These are phyloP conservation scores for Chaenodraco wilsoni DNA, from an alignment of 2,797 vertebrate species.

Conservation along the genomic window DNA sequence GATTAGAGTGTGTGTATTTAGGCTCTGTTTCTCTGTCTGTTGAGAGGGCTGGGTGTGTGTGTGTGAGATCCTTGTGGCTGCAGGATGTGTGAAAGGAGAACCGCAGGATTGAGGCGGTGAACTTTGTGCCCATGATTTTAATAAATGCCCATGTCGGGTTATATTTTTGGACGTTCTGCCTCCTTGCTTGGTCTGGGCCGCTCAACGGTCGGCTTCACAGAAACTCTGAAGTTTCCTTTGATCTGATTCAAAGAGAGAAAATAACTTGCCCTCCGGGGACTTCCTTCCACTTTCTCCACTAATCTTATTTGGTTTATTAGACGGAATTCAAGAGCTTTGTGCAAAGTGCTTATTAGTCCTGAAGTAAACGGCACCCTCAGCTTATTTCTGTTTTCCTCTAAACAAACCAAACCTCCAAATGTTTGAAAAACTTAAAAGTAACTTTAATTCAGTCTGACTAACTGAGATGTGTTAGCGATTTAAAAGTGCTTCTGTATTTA, in stretches of 20 bases:
- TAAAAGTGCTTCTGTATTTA: constrained; percentile 3
- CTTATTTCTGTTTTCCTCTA: constrained; percentile 44
- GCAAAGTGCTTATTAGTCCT: constrained; percentile 70
- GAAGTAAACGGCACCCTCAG: constrained; percentile 61
- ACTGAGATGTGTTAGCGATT: constrained; percentile 10
- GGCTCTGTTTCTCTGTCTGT: too few relatives aligned
- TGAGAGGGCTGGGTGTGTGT: too few relatives aligned
- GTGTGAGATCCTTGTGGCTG: too few relatives aligned
- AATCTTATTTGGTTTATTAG: constrained; percentile 75
- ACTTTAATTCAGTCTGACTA: constrained; percentile 8
- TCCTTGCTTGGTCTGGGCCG: too few relatives aligned
- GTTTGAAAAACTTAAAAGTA: constrained; percentile 25
- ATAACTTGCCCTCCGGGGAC: constrained; percentile 43
- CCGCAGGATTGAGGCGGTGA: too few relatives aligned
- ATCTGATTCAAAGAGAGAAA: constrained; percentile 57
- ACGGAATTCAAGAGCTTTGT: constrained; percentile 61
- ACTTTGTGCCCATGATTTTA: too few relatives aligned
- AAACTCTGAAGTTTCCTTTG: constrained; percentile 47
- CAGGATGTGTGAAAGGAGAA: too few relatives aligned
- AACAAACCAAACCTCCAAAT: constrained; percentile 45
- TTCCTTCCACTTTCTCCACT: constrained; percentile 61
- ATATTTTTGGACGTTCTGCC: too few relatives aligned
- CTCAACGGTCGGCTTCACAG: too few relatives aligned
- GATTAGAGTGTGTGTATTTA: too few relatives aligned
- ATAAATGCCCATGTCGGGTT: too few relatives aligned